Evolutionary conservation across 2,113 vertebrate species (phyloP).

Genomic region (Limnothrissa miodon): DNA sequence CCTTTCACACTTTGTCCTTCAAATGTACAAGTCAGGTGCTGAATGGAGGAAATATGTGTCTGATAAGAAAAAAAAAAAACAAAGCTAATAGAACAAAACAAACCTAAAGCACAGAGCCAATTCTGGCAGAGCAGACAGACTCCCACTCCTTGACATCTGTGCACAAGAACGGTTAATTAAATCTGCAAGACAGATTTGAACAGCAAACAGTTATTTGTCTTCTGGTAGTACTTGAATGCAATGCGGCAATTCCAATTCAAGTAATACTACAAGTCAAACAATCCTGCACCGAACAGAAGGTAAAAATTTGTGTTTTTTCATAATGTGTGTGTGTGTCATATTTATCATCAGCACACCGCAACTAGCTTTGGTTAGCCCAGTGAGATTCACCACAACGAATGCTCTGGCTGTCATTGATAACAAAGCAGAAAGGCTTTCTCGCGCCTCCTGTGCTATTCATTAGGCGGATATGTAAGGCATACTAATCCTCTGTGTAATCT

Average conservation of each 20-base stretch:
- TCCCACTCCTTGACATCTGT: conserved; percentile 1
- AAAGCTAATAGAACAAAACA: background rate
- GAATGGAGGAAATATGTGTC: too few species aligned
- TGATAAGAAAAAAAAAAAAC: background rate
- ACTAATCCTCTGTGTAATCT: background rate
- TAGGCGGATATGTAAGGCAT: background rate
- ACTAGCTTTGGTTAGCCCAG: background rate
- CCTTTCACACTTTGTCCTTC: background rate
- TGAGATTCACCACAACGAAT: background rate
- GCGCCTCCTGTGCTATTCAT: background rate
- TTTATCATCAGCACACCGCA: background rate
- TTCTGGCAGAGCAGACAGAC: background rate
- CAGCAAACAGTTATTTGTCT: background rate
- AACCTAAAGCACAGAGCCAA: background rate
- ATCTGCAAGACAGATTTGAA: conserved; percentile 4
- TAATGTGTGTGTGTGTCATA: background rate
- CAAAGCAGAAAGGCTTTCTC: background rate
- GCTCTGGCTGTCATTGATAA: conserved; percentile 4
- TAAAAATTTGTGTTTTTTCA: background rate
- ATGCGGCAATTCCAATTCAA: background rate
- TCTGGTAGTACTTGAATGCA: background rate
- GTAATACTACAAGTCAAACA: background rate
- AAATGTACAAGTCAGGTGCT: background rate
- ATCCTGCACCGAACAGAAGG: too few species aligned
- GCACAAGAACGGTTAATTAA: background rate